Percentiles rank a stretch among this genome's conserved stretches.
These are phyloP conservation scores for Falco cherrug DNA, from an alignment of 2,797 vertebrate species.

Conservation along the genomic window DNA sequence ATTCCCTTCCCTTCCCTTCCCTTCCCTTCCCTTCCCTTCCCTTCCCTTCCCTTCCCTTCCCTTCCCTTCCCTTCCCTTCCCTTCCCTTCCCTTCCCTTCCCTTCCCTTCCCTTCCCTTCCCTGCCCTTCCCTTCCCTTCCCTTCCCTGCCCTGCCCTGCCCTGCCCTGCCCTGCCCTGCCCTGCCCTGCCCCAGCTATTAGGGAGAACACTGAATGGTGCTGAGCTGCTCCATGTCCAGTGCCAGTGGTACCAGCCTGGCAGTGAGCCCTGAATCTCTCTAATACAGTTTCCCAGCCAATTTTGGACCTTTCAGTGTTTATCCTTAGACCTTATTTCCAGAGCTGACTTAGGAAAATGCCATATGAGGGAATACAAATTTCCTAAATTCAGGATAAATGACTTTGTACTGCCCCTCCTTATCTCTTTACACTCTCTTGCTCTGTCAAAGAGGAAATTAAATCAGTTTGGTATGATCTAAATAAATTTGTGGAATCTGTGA, in stretches of 20 bases:
- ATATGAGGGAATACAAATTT: neutral
- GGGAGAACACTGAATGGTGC: neutral
- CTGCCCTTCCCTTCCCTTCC: too few relatives aligned
- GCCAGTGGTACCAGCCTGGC: neutral
- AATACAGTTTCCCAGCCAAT: neutral
- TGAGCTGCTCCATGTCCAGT: neutral
- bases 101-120: too few relatives aligned
- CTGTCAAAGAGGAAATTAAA: neutral
- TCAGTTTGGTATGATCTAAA: neutral
- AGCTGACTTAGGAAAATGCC: neutral
- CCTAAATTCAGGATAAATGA: neutral
- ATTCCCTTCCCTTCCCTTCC: neutral
- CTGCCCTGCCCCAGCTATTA: neutral
- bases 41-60: too few relatives aligned
- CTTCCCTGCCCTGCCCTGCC: too few relatives aligned
- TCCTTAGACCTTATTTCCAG: neutral
- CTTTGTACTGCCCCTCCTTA: neutral
- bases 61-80: too few relatives aligned
- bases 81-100: too few relatives aligned
- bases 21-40: neutral
- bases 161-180: too few relatives aligned
- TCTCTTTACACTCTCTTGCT: neutral
- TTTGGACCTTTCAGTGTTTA: neutral
- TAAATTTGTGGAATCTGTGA: neutral
- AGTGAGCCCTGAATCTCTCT: neutral